Evolutionary conservation across 2,888 invertebrate genomes (phyloP).

Genomic region (Pseudanteris insignis): DNA sequence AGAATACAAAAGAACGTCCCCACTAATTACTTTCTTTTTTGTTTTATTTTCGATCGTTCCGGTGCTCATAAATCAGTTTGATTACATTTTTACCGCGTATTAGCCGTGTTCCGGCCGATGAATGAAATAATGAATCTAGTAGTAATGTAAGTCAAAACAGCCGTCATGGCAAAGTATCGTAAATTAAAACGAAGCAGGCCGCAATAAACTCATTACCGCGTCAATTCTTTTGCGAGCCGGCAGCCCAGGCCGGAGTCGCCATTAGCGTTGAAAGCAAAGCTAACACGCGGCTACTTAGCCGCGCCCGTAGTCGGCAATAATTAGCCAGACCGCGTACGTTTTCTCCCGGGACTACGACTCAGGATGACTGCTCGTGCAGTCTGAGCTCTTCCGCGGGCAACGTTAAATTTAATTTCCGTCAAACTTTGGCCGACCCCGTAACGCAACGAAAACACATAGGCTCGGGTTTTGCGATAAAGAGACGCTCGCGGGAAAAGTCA

Average conservation of each 20-base stretch:
- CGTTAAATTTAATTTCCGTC: slow-evolving; percentile 37
- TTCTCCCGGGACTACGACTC: slow-evolving; percentile 18
- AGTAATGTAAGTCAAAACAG: no score
- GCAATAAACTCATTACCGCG: slow-evolving; percentile 8
- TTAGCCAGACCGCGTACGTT: slow-evolving; percentile 30
- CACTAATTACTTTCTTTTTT: no score
- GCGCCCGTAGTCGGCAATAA: slow-evolving; percentile 29
- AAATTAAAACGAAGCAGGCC: no score
- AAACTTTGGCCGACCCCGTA: slow-evolving; percentile 20
- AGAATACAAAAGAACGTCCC: no score
- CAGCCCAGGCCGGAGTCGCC: slow-evolving; percentile 18
- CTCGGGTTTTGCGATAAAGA: no score
- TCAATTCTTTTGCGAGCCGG: slow-evolving; percentile 13
- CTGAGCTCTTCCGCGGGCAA: slow-evolving; percentile 13
- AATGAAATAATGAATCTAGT: no score
- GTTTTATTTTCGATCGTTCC: no score
- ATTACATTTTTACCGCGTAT: no score
- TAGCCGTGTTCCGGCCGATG: no score
- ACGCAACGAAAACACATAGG: no score
- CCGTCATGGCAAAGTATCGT: not conserved
- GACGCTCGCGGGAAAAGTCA: slow-evolving; percentile 43
- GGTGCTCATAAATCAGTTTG: no score
- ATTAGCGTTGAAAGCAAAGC: slow-evolving; percentile 42
- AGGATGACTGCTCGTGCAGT: no score
- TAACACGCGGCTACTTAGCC: slow-evolving; percentile 28